A percentile compares a stretch with the other conserved stretches of the same genome.
These are phyloP conservation scores for Trachymyrmex cornetzi DNA, from an alignment of 1,140 invertebrate species.

Conservation along the genomic window DNA sequence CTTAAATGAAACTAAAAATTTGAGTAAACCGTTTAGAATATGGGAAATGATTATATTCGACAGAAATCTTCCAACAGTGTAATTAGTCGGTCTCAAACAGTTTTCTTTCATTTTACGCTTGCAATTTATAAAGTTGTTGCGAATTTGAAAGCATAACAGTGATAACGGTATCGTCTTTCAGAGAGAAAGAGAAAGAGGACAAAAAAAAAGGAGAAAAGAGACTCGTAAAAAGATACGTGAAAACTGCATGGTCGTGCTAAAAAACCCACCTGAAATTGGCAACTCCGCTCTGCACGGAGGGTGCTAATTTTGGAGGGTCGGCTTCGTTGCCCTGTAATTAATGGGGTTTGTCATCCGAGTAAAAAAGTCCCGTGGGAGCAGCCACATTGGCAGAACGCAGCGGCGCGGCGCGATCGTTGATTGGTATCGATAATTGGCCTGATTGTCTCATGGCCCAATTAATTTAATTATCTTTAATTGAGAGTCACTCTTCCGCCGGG, in stretches of 20 bases:
- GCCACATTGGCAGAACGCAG: constrained; percentile 53
- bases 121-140: constrained; percentile 10
- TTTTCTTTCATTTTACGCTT: constrained; percentile 9
- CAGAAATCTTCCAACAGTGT: not conserved
- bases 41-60: too few relatives aligned
- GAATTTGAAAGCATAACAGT: constrained; percentile 1
- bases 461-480: constrained; percentile 85
- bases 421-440: constrained; percentile 84
- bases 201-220: not conserved
- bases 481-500: constrained; percentile 31
- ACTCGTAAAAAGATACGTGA: constrained; percentile 52
- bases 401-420: constrained; percentile 78
- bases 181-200: constrained; percentile 14
- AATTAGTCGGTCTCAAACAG: not conserved
- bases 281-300: constrained; percentile 69
- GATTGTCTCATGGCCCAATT: constrained; percentile 84
- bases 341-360: constrained; percentile 84
- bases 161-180: not conserved
- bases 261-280: constrained; percentile 77
- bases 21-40: too few relatives aligned
- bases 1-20: too few relatives aligned
- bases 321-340: constrained; percentile 82
- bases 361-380: constrained; percentile 81
- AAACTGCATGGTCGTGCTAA: constrained; percentile 26
- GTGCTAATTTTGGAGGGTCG: constrained; percentile 81